Percentiles rank a stretch among this genome's conserved stretches.
These are phyloP conservation scores for Eudyptes chrysolophus DNA, from an alignment of 2,113 vertebrate genomes.

Conservation along the genomic window DNA sequence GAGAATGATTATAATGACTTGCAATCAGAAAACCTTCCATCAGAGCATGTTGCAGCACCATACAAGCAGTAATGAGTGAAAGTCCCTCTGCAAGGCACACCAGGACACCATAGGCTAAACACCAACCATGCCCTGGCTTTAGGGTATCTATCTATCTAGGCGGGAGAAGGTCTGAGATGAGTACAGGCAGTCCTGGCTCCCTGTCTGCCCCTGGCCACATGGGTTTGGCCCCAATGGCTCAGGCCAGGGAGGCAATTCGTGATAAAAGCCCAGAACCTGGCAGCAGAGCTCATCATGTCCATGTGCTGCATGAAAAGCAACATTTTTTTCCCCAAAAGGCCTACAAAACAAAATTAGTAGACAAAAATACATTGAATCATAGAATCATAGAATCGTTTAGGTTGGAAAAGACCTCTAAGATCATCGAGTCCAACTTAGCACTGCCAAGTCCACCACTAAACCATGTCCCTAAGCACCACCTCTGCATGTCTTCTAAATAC, in stretches of 20 bases:
- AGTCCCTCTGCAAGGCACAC: neutral
- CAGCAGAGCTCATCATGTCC: neutral
- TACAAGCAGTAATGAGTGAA: neutral
- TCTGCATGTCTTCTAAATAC: too few species aligned
- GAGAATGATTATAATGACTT: neutral
- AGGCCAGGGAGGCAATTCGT: neutral
- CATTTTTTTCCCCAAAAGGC: constrained; percentile 24
- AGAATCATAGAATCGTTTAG: too few species aligned
- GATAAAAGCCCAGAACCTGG: neutral
- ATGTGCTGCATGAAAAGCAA: constrained; percentile 34
- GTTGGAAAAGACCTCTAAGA: too few species aligned
- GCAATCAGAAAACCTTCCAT: neutral
- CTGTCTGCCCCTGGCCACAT: neutral
- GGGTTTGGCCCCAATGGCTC: neutral
- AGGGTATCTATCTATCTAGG: neutral
- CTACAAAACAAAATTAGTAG: constrained; percentile 55
- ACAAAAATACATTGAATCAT: neutral
- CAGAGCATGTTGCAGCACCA: neutral
- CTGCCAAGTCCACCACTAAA: too few species aligned
- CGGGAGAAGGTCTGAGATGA: neutral
- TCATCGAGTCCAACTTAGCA: too few species aligned
- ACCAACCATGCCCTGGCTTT: neutral
- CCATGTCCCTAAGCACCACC: too few species aligned
- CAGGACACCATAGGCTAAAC: neutral
- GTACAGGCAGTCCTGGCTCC: neutral